Conservation (phyloP, 1,140 invertebrate species). For the Drosophila melanogaster region DNA sequence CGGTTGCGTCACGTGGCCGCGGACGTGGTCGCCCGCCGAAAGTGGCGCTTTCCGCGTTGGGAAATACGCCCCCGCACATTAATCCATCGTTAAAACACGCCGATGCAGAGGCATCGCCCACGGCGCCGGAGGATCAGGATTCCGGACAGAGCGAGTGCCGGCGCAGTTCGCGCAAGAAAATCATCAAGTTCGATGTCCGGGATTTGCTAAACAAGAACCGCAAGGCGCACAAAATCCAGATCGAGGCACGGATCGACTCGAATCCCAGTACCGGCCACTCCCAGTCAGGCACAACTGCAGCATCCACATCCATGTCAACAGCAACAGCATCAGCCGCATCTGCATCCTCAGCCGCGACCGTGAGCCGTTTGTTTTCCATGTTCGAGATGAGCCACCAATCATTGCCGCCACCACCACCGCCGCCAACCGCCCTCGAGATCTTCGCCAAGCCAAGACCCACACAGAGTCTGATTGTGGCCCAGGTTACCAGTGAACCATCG, state of each 20-base stretch:
- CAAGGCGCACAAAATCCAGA: constrained; percentile 69
- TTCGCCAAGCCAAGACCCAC: constrained; percentile 58
- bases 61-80: not conserved
- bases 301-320: not conserved
- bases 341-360: not conserved
- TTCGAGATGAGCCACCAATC: constrained; percentile 27
- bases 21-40: constrained; percentile 40
- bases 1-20: constrained; percentile 37
- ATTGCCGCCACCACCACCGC: constrained; percentile 11
- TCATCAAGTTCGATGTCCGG: constrained; percentile 77
- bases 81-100: too few relatives aligned
- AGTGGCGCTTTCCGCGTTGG: not conserved
- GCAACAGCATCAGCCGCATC: not conserved
- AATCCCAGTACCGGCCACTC: constrained; percentile 28
- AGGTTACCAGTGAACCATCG: constrained; percentile 56
- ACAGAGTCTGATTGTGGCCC: constrained; percentile 62
- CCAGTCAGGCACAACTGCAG: not conserved
- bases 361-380: constrained; percentile 45
- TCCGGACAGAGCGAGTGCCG: constrained; percentile 51
- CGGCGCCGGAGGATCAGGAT: constrained; percentile 4
- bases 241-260: constrained; percentile 77
- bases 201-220: constrained; percentile 75
- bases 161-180: constrained; percentile 74
- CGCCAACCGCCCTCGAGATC: constrained; percentile 38
- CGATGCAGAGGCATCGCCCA: constrained; percentile 2